Conservation (phyloP, 2,113 vertebrate genomes). For the Antechinus stuartii region DNA sequence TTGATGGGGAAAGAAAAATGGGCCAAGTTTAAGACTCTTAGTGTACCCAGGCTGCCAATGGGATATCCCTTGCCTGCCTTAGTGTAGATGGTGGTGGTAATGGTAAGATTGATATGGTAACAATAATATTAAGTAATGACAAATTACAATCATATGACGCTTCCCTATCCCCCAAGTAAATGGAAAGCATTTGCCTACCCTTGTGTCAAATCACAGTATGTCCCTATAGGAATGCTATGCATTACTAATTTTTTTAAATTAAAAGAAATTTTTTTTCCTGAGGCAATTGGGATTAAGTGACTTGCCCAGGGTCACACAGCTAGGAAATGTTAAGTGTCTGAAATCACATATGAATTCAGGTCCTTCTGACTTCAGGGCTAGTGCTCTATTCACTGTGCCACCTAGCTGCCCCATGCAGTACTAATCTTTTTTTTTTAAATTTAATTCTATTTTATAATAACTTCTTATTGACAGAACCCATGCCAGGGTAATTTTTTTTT, state of each 20-base stretch:
- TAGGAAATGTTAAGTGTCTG: too few relatives aligned
- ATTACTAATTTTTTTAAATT: not conserved
- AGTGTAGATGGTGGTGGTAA: not conserved
- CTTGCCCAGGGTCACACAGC: too few relatives aligned
- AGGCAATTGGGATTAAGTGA: too few relatives aligned
- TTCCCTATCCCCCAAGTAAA: not conserved
- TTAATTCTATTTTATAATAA: too few relatives aligned
- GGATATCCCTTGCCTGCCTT: conserved; percentile 2
- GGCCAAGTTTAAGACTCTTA: not conserved
- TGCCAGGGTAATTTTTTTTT: too few relatives aligned
- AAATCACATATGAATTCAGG: too few relatives aligned
- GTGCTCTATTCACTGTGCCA: too few relatives aligned
- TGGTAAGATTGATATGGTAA: not conserved
- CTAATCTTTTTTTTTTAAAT: too few relatives aligned
- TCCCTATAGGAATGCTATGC: not conserved
- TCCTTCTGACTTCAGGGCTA: too few relatives aligned
- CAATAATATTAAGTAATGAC: conserved; percentile 12
- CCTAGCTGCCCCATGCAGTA: too few relatives aligned
- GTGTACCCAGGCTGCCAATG: not conserved
- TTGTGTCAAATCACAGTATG: not conserved
- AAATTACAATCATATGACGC: not conserved
- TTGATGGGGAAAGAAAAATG: not conserved
- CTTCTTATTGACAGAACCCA: too few relatives aligned
- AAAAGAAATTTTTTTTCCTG: too few relatives aligned
- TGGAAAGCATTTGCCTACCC: not conserved